Evolutionary conservation across 1,140 invertebrate genomes (phyloP).

Genomic region (Oreohelix idahoensis): DNA sequence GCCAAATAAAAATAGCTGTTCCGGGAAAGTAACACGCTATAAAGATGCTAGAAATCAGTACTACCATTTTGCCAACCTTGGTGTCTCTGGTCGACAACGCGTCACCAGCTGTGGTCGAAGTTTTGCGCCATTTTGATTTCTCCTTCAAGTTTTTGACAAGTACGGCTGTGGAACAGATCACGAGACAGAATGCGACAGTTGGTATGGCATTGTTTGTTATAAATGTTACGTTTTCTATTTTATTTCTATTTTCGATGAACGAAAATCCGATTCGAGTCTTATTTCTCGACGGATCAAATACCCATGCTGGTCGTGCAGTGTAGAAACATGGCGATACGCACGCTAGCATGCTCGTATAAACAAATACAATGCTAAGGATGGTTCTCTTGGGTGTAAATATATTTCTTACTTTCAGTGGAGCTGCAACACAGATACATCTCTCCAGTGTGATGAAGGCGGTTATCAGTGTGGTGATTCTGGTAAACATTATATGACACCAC

Average conservation of each 20-base stretch:
- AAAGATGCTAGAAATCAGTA: slow-evolving; percentile 13
- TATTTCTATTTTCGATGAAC: neutral
- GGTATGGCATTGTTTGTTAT: neutral
- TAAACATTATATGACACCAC: slow-evolving; percentile 15
- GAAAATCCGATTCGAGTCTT: neutral
- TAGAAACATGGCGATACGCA: neutral
- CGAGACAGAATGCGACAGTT: neutral
- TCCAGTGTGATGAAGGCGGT: slow-evolving; percentile 23
- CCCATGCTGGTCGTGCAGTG: neutral
- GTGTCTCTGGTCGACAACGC: neutral
- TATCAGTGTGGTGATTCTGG: slow-evolving; percentile 10
- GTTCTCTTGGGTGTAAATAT: slow-evolving; percentile 17
- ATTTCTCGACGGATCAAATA: neutral
- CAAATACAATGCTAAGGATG: neutral
- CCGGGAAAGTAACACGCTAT: slow-evolving; percentile 10
- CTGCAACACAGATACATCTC: slow-evolving; percentile 6
- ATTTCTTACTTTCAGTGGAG: slow-evolving; percentile 8
- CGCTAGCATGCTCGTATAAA: neutral
- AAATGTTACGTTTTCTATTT: slow-evolving; percentile 18
- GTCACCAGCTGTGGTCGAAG: neutral
- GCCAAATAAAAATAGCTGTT: slow-evolving; percentile 13
- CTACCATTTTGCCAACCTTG: slow-evolving; percentile 20
- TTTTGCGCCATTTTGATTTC: slow-evolving; percentile 14
- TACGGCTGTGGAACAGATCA: neutral
- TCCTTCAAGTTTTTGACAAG: neutral